Percentiles rank a stretch among this genome's conserved stretches.
Conservation (phyloP, 2,113 vertebrate species). For the Actenoides hombroni region DNA sequence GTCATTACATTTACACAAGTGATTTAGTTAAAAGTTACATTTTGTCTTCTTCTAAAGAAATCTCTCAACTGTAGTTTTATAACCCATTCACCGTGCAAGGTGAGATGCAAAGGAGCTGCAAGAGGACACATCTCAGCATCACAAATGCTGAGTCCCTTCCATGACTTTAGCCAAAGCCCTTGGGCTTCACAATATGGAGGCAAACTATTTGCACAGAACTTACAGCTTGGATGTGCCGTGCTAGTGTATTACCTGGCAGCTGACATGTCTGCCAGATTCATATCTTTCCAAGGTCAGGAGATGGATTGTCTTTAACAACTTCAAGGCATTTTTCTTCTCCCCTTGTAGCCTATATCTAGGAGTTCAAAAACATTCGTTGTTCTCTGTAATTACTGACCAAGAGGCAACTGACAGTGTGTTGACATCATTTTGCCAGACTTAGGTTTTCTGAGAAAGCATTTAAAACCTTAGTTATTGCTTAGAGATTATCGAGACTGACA, state of each 20-base stretch:
- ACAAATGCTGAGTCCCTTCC: background rate
- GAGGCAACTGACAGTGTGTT: conserved; percentile 67
- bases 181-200: background rate
- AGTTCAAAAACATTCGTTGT: conserved; percentile 64
- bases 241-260: background rate
- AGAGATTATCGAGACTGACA: conserved; percentile 64
- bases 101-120: rapidly evolving
- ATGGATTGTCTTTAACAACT: conserved; percentile 37
- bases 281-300: background rate
- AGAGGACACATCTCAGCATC: background rate
- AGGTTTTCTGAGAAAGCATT: conserved; percentile 69
- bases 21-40: background rate
- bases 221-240: background rate
- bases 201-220: background rate
- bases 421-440: conserved; percentile 70
- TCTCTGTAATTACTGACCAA: conserved; percentile 68
- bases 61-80: background rate
- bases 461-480: conserved; percentile 64
- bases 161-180: background rate
- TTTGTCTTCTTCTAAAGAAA: background rate
- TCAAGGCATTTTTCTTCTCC: background rate
- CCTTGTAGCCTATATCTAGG: conserved; percentile 41
- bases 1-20: background rate
- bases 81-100: background rate
- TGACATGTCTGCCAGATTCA: background rate